Evolutionary conservation across 1,140 invertebrate species (phyloP).

Genomic region (Bombus breviceps): DNA sequence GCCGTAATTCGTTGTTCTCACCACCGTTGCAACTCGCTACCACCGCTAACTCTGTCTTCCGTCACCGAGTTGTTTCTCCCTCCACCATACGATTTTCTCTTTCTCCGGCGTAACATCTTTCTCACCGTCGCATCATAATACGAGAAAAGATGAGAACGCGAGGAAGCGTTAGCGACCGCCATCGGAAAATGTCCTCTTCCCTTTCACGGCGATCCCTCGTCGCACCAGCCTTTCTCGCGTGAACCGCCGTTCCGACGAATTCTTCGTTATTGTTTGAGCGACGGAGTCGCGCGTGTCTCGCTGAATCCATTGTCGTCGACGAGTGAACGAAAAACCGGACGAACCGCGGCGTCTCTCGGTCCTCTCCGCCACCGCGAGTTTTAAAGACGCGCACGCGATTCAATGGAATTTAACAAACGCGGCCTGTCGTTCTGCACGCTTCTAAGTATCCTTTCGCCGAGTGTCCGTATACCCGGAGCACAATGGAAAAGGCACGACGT

Average conservation of each 20-base stretch:
- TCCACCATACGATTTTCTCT: neutral
- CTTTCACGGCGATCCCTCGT: neutral
- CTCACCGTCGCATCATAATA: neutral
- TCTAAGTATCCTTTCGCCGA: neutral
- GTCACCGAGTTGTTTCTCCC: neutral
- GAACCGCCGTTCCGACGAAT: neutral
- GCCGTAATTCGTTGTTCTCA: neutral
- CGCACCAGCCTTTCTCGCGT: neutral
- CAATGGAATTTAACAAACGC: neutral
- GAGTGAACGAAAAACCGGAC: neutral
- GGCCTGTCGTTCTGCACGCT: neutral
- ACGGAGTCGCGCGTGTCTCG: neutral
- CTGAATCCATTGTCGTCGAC: neutral
- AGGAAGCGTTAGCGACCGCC: neutral
- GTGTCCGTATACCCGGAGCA: neutral
- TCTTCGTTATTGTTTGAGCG: conserved; percentile 18
- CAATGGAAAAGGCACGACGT: neutral
- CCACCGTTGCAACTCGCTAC: neutral
- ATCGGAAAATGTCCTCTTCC: neutral
- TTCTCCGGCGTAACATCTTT: neutral
- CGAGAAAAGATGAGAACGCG: neutral
- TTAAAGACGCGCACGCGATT: neutral
- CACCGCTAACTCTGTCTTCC: neutral
- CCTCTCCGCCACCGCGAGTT: too few relatives aligned
- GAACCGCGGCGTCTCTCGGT: too few relatives aligned